These are phyloP conservation scores for Emydura subglobosa DNA, from an alignment of 2,113 vertebrate genomes.

Conservation along the genomic window DNA sequence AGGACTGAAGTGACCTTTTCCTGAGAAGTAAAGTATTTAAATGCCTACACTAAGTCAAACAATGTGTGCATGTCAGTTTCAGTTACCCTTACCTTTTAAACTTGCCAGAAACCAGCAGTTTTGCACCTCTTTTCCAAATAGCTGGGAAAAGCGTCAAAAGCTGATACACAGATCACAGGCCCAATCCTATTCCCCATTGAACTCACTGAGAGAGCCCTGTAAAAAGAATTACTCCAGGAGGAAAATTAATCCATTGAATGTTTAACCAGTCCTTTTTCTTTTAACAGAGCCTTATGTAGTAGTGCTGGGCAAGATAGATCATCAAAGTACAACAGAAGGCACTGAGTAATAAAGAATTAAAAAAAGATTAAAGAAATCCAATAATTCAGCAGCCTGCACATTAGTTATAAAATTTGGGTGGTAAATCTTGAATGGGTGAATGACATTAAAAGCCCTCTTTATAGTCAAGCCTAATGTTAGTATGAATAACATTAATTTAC, in stretches of 20 bases:
- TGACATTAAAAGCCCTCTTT: slow-evolving; percentile 68
- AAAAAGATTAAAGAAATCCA: slow-evolving; percentile 63
- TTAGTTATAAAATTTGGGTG: slow-evolving; percentile 41
- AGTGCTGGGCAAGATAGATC: background rate
- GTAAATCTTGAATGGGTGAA: slow-evolving; percentile 57
- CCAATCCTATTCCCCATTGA: background rate
- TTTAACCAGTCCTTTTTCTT: slow-evolving; percentile 3
- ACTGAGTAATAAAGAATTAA: background rate
- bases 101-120: background rate
- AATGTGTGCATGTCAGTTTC: background rate
- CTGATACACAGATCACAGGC: background rate
- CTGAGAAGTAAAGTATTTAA: background rate
- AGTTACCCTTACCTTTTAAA: slow-evolving; percentile 25
- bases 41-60: background rate
- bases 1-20: slow-evolving; percentile 58
- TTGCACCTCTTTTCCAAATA: background rate
- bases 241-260: slow-evolving; percentile 31
- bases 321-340: slow-evolving; percentile 38
- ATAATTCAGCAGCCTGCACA: slow-evolving; percentile 54
- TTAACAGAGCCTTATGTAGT: slow-evolving; percentile 17
- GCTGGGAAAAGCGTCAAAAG: background rate
- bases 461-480: slow-evolving; percentile 50
- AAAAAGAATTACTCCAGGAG: slow-evolving; percentile 2
- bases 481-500: slow-evolving; percentile 73
- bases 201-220: background rate